Evolutionary conservation across 2,113 vertebrate species (phyloP).

Genomic region (Oophaga pumilio): DNA sequence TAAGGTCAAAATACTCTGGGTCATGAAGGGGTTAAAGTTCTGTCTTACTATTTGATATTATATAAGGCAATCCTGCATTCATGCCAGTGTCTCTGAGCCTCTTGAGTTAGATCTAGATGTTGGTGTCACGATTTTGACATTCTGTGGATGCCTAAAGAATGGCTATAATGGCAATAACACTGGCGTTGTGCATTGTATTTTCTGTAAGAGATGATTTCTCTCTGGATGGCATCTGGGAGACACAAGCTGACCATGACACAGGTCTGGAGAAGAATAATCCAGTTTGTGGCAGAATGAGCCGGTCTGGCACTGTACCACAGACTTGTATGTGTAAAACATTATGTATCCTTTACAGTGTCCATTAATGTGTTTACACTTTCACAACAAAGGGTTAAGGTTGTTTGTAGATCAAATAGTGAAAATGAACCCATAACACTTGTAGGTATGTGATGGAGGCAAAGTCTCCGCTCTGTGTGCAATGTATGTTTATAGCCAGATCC

Average conservation of each 20-base stretch:
- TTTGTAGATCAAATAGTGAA: constrained; percentile 44
- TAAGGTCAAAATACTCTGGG: too few relatives aligned
- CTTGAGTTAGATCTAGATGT: neutral
- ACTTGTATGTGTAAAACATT: constrained; percentile 1
- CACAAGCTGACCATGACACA: neutral
- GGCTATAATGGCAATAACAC: neutral
- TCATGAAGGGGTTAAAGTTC: too few relatives aligned
- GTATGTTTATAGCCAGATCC: neutral
- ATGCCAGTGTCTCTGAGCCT: neutral
- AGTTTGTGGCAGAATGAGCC: neutral
- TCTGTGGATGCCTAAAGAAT: neutral
- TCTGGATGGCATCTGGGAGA: neutral
- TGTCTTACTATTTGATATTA: too few relatives aligned
- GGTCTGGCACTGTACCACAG: neutral
- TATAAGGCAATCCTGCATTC: neutral
- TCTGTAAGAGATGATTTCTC: neutral
- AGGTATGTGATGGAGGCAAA: neutral
- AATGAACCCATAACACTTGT: constrained; percentile 34
- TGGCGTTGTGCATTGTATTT: neutral
- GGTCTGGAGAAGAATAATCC: neutral
- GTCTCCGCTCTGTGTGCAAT: neutral
- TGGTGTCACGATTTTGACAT: neutral
- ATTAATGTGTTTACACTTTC: constrained; percentile 28
- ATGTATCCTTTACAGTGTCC: constrained; percentile 42
- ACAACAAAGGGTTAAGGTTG: constrained; percentile 23